Percentiles rank a stretch among this genome's conserved stretches.
These are phyloP conservation scores for Eucriotettix oculatus DNA, from an alignment of 2,888 invertebrate genomes.

Conservation along the genomic window DNA sequence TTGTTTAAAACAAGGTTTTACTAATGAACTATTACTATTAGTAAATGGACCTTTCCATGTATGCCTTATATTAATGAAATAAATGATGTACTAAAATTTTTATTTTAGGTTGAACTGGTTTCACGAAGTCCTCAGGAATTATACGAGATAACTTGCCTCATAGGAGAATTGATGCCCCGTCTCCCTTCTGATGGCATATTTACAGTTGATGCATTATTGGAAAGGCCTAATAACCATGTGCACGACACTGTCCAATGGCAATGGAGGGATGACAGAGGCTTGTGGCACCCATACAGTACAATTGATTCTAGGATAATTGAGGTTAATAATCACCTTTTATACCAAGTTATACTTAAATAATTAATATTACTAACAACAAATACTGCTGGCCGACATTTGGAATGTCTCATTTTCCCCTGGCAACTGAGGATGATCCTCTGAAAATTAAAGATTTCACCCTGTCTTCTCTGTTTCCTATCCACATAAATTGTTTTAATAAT, in stretches of 20 bases:
- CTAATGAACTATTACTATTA: too few species aligned
- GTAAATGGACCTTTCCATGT: too few species aligned
- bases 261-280: constrained; percentile 88
- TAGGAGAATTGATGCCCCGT: constrained; percentile 93
- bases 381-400: too few species aligned
- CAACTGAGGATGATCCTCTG: too few species aligned
- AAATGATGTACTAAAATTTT: neutral
- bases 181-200: constrained; percentile 92
- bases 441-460: too few species aligned
- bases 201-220: constrained; percentile 75
- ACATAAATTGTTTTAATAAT: too few species aligned
- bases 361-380: too few species aligned
- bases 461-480: too few species aligned
- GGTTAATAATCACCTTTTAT: constrained; percentile 25
- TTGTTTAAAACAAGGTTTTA: too few species aligned
- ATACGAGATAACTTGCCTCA: constrained; percentile 92
- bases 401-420: too few species aligned
- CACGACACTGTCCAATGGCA: constrained; percentile 84
- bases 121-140: constrained; percentile 88
- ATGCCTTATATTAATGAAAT: too few species aligned
- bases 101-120: constrained; percentile 54
- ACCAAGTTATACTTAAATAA: too few species aligned
- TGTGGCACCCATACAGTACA: constrained; percentile 80
- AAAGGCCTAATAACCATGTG: constrained; percentile 49
- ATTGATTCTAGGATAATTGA: constrained; percentile 90